Conservation (phyloP, 2,113 vertebrate species). For the Scatophagus argus region DNA sequence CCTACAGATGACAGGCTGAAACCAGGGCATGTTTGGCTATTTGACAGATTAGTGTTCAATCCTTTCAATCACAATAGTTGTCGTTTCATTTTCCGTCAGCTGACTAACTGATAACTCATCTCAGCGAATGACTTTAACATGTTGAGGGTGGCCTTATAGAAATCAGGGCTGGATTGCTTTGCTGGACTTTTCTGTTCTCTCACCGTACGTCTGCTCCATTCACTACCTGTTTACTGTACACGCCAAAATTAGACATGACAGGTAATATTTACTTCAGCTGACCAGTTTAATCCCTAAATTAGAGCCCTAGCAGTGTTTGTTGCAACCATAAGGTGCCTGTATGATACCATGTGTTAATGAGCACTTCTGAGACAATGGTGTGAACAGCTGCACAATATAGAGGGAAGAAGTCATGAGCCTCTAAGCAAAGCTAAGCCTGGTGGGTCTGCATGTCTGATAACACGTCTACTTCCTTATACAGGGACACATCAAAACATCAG, state of each 20-base stretch:
- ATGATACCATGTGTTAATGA: conserved; percentile 9
- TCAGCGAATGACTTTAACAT: background rate
- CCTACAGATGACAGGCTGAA: background rate
- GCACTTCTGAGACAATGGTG: conserved; percentile 18
- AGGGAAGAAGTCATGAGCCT: conserved; percentile 28
- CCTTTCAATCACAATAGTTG: background rate
- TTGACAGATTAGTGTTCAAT: background rate
- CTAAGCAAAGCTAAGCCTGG: conserved; percentile 33
- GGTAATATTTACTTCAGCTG: conserved; percentile 32
- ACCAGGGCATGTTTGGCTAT: background rate
- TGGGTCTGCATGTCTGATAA: conserved; percentile 53
- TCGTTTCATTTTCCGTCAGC: background rate
- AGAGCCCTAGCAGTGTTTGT: conserved; percentile 22
- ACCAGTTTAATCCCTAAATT: conserved; percentile 37
- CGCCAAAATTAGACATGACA: conserved; percentile 38
- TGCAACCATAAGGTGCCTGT: conserved; percentile 2
- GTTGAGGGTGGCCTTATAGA: too few relatives aligned
- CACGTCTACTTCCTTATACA: conserved; percentile 60
- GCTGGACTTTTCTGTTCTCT: background rate
- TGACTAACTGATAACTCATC: background rate
- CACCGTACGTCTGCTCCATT: background rate
- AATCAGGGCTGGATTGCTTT: background rate
- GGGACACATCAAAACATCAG: conserved; percentile 5
- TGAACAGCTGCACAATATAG: conserved; percentile 28
- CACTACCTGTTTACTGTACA: conserved; percentile 19